Percentiles rank a stretch among this genome's conserved stretches.
These are phyloP conservation scores for Coregonus suidteri DNA, from an alignment of 2,797 vertebrate species.

Conservation along the genomic window DNA sequence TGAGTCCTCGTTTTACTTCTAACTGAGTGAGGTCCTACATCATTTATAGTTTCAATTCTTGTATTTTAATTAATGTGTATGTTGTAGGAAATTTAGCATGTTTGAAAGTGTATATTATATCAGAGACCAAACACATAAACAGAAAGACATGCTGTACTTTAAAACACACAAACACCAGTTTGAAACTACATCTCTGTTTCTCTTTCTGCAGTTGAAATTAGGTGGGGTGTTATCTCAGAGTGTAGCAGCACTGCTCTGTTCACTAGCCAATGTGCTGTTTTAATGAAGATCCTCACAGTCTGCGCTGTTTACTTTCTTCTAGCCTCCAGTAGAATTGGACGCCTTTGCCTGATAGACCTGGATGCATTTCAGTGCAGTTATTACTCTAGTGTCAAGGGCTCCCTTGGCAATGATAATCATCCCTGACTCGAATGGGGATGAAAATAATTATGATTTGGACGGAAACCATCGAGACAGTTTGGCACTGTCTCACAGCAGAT, in stretches of 20 bases:
- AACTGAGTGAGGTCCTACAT: constrained; percentile 24
- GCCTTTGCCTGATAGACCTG: constrained; percentile 27
- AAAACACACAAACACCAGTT: too few species aligned
- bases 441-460: constrained; percentile 46
- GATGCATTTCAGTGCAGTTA: constrained; percentile 47
- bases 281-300: constrained; percentile 2
- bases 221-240: neutral
- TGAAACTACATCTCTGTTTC: too few species aligned
- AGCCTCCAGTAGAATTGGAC: constrained; percentile 14
- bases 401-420: constrained; percentile 53
- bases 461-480: constrained; percentile 40
- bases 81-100: too few species aligned
- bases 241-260: neutral
- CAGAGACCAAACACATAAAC: constrained; percentile 8
- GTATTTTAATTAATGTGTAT: neutral
- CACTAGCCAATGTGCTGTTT: neutral
- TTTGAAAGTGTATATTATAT: too few species aligned
- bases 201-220: neutral
- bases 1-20: constrained; percentile 30
- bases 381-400: constrained; percentile 50
- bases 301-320: constrained; percentile 26
- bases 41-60: neutral
- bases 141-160: too few species aligned
- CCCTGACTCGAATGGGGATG: constrained; percentile 33
- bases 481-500: constrained; percentile 45